Evolutionary conservation across 2,888 invertebrate genomes (phyloP), one percentile per base, ranked within the genome.

Genomic region (Rhagonycha fulva): DNA sequence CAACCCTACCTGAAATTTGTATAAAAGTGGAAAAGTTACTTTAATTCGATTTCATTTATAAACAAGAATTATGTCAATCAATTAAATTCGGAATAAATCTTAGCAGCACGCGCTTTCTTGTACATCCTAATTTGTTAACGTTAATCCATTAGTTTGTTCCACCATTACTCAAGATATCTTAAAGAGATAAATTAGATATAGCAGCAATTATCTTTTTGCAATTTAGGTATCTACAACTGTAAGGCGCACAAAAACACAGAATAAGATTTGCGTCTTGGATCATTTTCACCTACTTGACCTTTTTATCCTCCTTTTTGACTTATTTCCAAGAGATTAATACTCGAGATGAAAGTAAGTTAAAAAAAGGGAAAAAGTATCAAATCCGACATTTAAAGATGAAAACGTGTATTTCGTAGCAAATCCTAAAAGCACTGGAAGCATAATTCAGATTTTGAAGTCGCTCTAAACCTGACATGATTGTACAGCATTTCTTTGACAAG

Each of bases 391-490:
- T 67, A 66, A 72, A 72, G 30, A 67, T 72, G 62, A 70, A 63
- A 72, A 66, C 71, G n/a, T 63, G 66, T 67, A 68, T 72, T 23
- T 72, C 32, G 60, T 74, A 74, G 62, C 63, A 60, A 68, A 66
- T 66, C 63, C 63, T 66, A 66, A 66, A 66, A 66, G 63, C 63
- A 66, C 63, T 23, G 73, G 47, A 74, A 76, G 60, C 61, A 76
- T 74, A 74, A 78, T 74, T 67, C 74, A 66, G 66, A 71, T 62
- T 74, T 71, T 60, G 26, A 23, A 70, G 72, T 67, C 62, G 60
- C 62, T 76, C 30, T 84, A 83, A 83, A 83, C 83, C 84, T 82
- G 83, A 85, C 84, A 83, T 84, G 84, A 85, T 84, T 83, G 83
- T 79, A 80, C 75, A 80, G 81, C 84, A 84, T 85, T 84, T 83